Conservation (phyloP, 2,113 vertebrate genomes). For the Nymphicus hollandicus region DNA sequence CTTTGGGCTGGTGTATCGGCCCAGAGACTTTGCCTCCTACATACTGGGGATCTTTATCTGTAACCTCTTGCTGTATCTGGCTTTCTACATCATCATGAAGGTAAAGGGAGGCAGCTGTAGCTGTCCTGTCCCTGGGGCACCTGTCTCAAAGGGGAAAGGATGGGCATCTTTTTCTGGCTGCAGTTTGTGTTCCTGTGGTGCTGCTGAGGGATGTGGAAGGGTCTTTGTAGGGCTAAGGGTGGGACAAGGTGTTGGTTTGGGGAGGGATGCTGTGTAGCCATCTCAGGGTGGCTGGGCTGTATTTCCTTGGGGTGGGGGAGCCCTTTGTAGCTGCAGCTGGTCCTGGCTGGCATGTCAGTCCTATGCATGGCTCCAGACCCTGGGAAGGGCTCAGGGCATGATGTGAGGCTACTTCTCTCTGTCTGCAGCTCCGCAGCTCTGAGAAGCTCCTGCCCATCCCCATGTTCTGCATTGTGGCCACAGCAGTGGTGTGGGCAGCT, state of each 20-base stretch:
- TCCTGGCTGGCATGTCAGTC: neutral
- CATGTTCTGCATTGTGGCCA: conserved; percentile 78
- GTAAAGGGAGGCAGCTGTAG: conserved; percentile 27
- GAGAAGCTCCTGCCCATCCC: conserved; percentile 76
- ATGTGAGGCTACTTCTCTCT: neutral
- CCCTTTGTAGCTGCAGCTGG: neutral
- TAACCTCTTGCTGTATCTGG: conserved; percentile 81
- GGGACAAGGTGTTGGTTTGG: neutral
- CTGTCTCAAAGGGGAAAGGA: neutral
- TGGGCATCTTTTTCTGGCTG: neutral
- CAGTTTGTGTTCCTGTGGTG: neutral
- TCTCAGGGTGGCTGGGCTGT: neutral
- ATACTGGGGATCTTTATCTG: conserved; percentile 82
- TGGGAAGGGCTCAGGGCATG: neutral
- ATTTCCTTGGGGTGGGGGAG: neutral
- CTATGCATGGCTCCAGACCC: neutral
- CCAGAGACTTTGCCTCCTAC: conserved; percentile 81
- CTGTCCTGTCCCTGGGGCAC: neutral
- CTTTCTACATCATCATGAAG: conserved; percentile 87
- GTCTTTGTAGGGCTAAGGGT: neutral
- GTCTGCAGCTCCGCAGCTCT: conserved; percentile 75
- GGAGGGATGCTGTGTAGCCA: neutral
- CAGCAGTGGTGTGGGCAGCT: conserved; percentile 73
- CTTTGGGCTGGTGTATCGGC: conserved; percentile 76
- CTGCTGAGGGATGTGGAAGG: neutral